phyloP scores from a whole-genome alignment of 37 sponge, comb jelly and placozoan species.

The Mnemiopsis leidyi region DNA sequence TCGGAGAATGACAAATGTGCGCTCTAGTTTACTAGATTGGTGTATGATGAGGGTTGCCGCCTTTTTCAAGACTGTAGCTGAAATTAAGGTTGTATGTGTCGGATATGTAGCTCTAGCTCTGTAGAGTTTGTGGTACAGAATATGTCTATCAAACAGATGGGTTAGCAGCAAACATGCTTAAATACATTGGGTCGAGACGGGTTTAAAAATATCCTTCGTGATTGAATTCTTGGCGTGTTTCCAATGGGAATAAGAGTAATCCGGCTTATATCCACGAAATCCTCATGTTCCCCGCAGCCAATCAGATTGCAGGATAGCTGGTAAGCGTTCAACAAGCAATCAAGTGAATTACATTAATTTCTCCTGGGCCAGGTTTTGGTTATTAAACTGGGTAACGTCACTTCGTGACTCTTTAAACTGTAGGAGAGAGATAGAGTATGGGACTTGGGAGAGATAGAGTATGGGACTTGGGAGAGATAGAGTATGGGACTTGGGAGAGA shows the following conservation, averaged over 20 bases:
- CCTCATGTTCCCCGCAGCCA: not conserved
- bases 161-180: not conserved
- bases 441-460: too few species aligned
- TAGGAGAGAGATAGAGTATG: too few species aligned
- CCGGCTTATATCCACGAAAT: not conserved
- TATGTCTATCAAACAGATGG: too few species aligned
- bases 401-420: not conserved
- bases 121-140: too few species aligned
- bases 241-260: not conserved
- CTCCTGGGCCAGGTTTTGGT: not conserved
- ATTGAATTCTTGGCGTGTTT: not conserved
- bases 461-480: too few species aligned
- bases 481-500: too few species aligned
- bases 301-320: not conserved
- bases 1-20: not conserved
- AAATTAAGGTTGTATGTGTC: too few species aligned
- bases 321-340: slow-evolving; percentile 37
- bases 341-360: not conserved
- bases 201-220: not conserved
- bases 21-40: not conserved
- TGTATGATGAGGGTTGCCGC: too few species aligned
- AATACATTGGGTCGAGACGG: not conserved
- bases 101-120: too few species aligned
- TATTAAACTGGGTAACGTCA: too few species aligned
- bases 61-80: too few species aligned